phyloP scores from a whole-genome alignment of 2,113 vertebrate genomes.

The Leucosticte australis region DNA sequence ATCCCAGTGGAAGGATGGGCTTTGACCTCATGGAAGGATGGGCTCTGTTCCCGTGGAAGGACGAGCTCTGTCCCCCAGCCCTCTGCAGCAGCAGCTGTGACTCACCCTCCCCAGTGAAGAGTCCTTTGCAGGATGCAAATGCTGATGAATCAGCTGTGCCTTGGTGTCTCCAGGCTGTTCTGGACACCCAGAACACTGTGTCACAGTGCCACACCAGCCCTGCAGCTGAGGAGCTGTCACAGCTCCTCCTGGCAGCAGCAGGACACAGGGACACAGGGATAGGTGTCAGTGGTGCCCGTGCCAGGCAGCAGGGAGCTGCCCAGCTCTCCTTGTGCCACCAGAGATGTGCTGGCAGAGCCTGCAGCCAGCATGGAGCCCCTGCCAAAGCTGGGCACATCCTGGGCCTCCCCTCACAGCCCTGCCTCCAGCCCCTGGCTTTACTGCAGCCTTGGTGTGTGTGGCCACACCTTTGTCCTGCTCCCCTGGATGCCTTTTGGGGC shows the following conservation, averaged over 20 bases:
- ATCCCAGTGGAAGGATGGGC: background rate
- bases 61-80: background rate
- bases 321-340: background rate
- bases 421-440: background rate
- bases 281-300: accelerated
- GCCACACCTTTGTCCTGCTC: background rate
- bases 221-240: background rate
- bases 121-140: background rate
- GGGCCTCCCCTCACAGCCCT: background rate
- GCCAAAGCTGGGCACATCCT: background rate
- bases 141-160: background rate
- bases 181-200: background rate
- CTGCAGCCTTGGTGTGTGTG: background rate
- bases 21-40: background rate
- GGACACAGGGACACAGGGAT: background rate
- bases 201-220: background rate
- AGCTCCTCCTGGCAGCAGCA: background rate
- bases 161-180: background rate
- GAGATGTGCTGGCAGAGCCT: background rate
- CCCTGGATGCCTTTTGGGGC: background rate
- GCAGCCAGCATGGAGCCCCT: background rate
- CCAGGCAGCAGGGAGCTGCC: background rate
- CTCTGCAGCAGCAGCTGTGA: background rate
- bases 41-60: background rate
- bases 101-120: background rate